Conservation (phyloP, 2,113 vertebrate genomes). For the Anoura caudifer region DNA sequence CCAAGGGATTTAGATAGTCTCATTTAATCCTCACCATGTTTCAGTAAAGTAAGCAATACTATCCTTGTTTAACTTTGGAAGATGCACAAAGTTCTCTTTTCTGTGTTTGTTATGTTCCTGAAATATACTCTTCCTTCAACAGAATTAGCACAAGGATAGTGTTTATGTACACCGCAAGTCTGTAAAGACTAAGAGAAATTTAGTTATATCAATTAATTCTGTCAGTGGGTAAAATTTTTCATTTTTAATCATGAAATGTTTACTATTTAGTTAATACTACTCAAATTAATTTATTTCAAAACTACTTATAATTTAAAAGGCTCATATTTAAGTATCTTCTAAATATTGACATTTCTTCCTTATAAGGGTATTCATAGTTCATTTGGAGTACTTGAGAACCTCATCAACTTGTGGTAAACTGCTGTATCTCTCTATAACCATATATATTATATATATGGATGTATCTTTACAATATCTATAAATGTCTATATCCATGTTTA, state of each 20-base stretch:
- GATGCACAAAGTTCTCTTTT: neutral
- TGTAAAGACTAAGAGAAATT: constrained; percentile 5
- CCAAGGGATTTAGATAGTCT: neutral
- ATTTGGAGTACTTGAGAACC: neutral
- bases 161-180: neutral
- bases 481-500: neutral
- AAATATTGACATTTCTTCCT: neutral
- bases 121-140: neutral
- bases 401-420: neutral
- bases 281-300: neutral
- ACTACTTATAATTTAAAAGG: neutral
- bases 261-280: neutral
- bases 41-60: neutral
- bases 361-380: neutral
- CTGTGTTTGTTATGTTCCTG: neutral
- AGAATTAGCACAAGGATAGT: neutral
- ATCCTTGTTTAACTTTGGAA: neutral
- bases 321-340: neutral
- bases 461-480: neutral
- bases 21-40: neutral
- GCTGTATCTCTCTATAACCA: neutral
- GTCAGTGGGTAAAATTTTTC: neutral
- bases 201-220: neutral
- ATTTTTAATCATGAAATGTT: neutral
- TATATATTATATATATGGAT: neutral